Evolutionary conservation across 2,113 vertebrate species (phyloP).

Genomic region (Excalfactoria chinensis): DNA sequence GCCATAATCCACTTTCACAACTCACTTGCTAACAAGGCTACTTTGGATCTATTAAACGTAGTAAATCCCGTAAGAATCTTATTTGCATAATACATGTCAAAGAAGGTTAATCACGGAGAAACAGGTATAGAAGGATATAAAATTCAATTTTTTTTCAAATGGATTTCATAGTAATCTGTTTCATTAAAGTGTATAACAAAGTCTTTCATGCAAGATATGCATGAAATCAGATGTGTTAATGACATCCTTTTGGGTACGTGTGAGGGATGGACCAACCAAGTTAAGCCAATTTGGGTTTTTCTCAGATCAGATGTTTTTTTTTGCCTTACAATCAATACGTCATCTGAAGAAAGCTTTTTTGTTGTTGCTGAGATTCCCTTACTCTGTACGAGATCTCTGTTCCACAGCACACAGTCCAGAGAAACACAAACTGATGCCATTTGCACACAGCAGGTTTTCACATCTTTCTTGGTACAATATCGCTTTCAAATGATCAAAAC

Average conservation of each 20-base stretch:
- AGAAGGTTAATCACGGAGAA: conserved; percentile 40
- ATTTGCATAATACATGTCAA: conserved; percentile 26
- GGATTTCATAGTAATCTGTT: conserved; percentile 16
- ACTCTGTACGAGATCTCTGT: neutral
- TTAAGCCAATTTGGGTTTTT: neutral
- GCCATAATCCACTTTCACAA: conserved; percentile 29
- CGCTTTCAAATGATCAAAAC: neutral
- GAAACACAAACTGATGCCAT: neutral
- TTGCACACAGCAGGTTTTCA: neutral
- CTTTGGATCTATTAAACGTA: conserved; percentile 15
- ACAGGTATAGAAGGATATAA: neutral
- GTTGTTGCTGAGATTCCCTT: neutral
- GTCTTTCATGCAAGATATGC: neutral
- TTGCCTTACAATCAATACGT: neutral
- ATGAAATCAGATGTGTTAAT: neutral
- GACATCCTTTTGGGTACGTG: neutral
- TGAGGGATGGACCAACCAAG: neutral
- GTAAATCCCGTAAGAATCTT: neutral
- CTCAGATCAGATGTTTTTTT: neutral
- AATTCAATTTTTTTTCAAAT: neutral
- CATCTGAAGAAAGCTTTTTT: neutral
- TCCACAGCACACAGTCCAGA: neutral
- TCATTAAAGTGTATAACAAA: neutral
- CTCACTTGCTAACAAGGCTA: conserved; percentile 2
- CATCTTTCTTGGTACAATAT: neutral